phyloP scores from a whole-genome alignment of 2,797 vertebrate species.

The Coracias cyanogaster region DNA sequence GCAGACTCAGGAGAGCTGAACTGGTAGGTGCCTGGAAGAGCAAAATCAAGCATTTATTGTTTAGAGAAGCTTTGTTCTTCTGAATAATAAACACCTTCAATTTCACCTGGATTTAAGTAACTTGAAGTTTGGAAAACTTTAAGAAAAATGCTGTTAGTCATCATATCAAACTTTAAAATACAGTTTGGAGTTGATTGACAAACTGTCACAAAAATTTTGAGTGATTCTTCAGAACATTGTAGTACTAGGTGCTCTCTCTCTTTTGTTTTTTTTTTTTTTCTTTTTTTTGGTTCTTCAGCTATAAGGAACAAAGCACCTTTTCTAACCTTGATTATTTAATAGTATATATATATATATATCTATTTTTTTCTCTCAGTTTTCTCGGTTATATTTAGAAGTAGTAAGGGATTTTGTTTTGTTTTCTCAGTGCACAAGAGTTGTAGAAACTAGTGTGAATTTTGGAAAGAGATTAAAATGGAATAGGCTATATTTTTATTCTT shows the following conservation, averaged over 20 bases:
- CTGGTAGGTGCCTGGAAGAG: slow-evolving; percentile 89
- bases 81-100: not conserved
- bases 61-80: not conserved
- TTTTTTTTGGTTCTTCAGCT: not conserved
- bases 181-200: not conserved
- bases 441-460: not conserved
- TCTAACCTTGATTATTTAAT: not conserved
- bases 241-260: not conserved
- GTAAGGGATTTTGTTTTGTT: not conserved
- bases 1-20: slow-evolving; percentile 89
- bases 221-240: not conserved
- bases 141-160: not conserved
- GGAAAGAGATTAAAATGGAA: not conserved
- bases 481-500: not conserved
- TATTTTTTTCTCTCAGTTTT: not conserved
- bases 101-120: not conserved
- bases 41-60: slow-evolving; percentile 42
- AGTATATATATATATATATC: too few species aligned
- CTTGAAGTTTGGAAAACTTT: not conserved
- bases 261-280: not conserved
- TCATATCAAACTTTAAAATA: not conserved
- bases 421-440: not conserved
- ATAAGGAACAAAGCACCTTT: not conserved
- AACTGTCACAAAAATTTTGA: not conserved
- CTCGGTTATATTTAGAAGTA: not conserved